Percentiles rank a stretch among this genome's conserved stretches.
These are phyloP conservation scores for Tricholaema leucomelas DNA, from an alignment of 2,113 vertebrate genomes.

Conservation along the genomic window DNA sequence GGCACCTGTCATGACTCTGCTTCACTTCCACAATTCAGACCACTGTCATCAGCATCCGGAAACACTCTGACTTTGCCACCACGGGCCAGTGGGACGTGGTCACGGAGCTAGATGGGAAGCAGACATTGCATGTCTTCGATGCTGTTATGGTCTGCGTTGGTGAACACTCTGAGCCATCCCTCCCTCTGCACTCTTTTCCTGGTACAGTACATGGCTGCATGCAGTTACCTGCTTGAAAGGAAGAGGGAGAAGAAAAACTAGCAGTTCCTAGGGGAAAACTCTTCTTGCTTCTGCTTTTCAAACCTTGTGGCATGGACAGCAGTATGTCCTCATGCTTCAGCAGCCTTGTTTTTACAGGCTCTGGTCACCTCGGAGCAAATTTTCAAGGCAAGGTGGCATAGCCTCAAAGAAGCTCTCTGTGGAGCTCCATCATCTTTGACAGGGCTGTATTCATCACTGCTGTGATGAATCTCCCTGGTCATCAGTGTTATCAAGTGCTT, in stretches of 20 bases:
- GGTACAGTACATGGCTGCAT: slow-evolving; percentile 52
- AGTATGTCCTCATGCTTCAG: fast-evolving
- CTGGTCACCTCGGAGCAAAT: neutral
- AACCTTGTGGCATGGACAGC: neutral
- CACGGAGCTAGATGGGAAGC: slow-evolving; percentile 71
- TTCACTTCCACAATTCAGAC: slow-evolving; percentile 66
- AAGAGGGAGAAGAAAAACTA: neutral
- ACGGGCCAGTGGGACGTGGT: slow-evolving; percentile 85
- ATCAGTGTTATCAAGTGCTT: neutral
- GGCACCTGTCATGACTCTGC: fast-evolving
- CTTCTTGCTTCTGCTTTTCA: neutral
- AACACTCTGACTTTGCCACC: slow-evolving; percentile 73
- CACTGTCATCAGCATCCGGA: slow-evolving; percentile 73
- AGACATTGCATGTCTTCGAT: slow-evolving; percentile 77
- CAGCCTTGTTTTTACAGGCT: neutral
- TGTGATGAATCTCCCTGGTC: neutral
- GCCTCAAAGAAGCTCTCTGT: neutral
- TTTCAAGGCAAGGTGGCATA: neutral
- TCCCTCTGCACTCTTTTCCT: slow-evolving; percentile 80
- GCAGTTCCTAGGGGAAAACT: neutral
- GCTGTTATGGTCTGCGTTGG: slow-evolving; percentile 87
- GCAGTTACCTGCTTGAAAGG: neutral
- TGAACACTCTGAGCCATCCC: slow-evolving; percentile 67
- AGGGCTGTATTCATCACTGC: neutral
- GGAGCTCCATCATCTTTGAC: neutral